Conservation (phyloP, 2,113 vertebrate genomes). For the human (Homo sapiens) region DNA sequence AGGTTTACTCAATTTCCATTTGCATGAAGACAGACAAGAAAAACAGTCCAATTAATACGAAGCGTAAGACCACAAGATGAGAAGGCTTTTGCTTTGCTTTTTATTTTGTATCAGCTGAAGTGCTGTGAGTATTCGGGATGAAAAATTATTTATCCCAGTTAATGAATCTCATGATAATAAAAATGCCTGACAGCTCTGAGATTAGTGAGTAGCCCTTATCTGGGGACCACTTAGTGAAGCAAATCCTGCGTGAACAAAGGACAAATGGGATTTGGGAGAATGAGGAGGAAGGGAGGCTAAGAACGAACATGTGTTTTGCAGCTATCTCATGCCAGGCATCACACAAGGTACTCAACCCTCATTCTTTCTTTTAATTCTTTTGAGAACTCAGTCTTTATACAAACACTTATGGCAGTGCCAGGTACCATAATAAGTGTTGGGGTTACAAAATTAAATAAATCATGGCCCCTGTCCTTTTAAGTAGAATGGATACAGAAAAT, state of each 20-base stretch:
- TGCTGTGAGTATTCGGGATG: background rate
- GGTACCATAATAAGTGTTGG: background rate
- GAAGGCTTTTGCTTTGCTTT: background rate
- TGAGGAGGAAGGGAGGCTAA: background rate
- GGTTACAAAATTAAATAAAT: background rate
- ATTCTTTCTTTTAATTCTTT: slow-evolving; percentile 25
- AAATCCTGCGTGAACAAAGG: slow-evolving; percentile 17
- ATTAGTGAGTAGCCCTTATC: background rate
- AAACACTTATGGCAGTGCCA: background rate
- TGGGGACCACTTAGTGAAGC: background rate
- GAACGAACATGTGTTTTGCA: background rate
- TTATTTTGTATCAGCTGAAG: background rate
- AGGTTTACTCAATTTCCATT: background rate
- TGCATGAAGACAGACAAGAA: background rate
- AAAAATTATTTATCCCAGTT: slow-evolving; percentile 44
- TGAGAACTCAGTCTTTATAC: background rate
- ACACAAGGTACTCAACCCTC: background rate
- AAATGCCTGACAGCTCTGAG: background rate
- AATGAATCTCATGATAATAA: slow-evolving; percentile 31
- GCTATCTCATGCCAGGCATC: background rate
- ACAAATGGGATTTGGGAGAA: background rate
- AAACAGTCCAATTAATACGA: background rate
- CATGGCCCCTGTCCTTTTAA: background rate
- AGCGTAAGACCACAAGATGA: background rate
- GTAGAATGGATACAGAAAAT: background rate